Evolutionary conservation across 2,888 invertebrate genomes (phyloP).

Genomic region (Lypha dubia): DNA sequence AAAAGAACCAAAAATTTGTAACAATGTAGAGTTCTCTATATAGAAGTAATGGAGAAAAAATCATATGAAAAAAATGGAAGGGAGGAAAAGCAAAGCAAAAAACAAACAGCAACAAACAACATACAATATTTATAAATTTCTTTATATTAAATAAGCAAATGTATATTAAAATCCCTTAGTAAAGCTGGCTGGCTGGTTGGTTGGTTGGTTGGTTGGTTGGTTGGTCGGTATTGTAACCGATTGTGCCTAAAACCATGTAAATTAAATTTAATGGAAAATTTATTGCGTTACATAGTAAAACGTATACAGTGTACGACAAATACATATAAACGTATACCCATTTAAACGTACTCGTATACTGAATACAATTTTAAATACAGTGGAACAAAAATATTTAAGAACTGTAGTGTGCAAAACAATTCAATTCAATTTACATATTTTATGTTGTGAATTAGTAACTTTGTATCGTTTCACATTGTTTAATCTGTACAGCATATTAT

Average conservation of each 20-base stretch:
- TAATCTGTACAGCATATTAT: slow-evolving; percentile 23
- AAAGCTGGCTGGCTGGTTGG: too few species aligned
- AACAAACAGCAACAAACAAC: neutral
- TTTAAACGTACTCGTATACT: neutral
- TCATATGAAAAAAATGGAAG: too few species aligned
- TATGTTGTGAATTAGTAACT: neutral
- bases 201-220: too few species aligned
- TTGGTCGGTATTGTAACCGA: slow-evolving; percentile 68
- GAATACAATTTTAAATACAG: neutral
- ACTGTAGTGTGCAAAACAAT: too few species aligned
- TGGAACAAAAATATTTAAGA: neutral
- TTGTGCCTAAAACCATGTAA: slow-evolving; percentile 73
- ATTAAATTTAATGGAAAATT: slow-evolving; percentile 75
- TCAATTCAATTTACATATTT: too few species aligned
- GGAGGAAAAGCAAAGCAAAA: neutral
- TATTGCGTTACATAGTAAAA: slow-evolving; percentile 62
- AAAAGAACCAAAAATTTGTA: slow-evolving; percentile 26
- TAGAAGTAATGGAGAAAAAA: neutral
- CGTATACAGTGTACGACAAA: slow-evolving; percentile 24
- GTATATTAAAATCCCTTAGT: slow-evolving; percentile 58
- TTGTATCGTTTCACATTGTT: neutral
- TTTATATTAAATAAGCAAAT: slow-evolving; percentile 52
- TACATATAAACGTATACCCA: slow-evolving; percentile 5
- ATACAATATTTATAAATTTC: slow-evolving; percentile 54
- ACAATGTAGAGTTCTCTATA: neutral